These are phyloP conservation scores for Psephotus haematonotus DNA, from an alignment of 2,113 vertebrate genomes.

Conservation along the genomic window DNA sequence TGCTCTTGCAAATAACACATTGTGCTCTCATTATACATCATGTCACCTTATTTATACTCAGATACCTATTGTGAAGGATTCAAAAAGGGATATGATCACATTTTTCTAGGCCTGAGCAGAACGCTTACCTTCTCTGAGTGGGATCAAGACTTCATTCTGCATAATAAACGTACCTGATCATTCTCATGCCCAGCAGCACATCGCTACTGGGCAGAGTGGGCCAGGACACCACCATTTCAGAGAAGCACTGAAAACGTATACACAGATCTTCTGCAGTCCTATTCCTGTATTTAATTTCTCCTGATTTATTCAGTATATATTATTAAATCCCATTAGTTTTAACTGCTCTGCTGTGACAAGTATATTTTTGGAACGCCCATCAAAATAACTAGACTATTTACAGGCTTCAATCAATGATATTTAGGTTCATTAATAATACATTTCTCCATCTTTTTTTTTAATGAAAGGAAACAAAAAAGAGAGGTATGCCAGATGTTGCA, in stretches of 20 bases:
- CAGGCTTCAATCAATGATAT: background rate
- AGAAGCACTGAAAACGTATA: background rate
- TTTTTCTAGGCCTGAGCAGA: background rate
- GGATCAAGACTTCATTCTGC: background rate
- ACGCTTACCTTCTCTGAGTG: background rate
- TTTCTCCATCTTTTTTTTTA: background rate
- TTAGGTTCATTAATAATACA: background rate
- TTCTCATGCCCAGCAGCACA: background rate
- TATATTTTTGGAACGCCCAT: background rate
- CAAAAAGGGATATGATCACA: background rate
- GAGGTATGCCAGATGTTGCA: background rate
- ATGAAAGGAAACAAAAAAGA: background rate
- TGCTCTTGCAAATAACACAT: background rate
- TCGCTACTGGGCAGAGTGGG: accelerated
- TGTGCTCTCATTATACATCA: background rate
- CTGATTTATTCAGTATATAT: background rate
- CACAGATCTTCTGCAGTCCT: background rate
- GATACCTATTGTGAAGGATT: background rate
- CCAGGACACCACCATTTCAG: background rate
- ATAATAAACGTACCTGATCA: background rate
- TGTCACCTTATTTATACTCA: background rate
- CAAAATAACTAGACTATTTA: background rate
- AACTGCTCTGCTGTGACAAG: background rate
- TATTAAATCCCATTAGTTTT: background rate
- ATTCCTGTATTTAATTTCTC: background rate